Base-by-base conservation (phyloP, 1,140 invertebrate genomes). In the Pseudomyrmex pallidus region DNA sequence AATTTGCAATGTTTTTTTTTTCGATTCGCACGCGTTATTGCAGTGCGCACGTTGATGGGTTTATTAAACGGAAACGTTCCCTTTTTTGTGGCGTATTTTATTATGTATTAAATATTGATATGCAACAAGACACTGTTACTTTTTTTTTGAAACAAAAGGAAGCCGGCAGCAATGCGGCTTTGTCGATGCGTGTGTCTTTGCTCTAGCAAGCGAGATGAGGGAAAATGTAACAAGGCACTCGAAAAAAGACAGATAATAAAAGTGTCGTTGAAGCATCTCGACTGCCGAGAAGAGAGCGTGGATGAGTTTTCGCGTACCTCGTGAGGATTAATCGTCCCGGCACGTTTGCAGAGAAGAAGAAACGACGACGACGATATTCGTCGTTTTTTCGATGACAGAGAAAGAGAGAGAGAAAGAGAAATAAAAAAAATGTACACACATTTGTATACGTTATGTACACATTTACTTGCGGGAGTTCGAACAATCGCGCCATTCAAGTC, bases 211-310 rank as follows among this genome's bases (percentile, higher is more conserved):
- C 48, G 46, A 8, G 5, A 66, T 13, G 17, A 46, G 10, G 35
- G 17, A 17, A 44, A 25, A 57, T 48, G 9, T 77, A 63, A 78
- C 54, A 35, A 78, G 35, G 44, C 44, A 1, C 35, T 35, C 9
- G 17, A 78, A n/a, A 12, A 52, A 17, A 77, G 13, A 15, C 52
- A 78, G 48, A 48, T 48, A 44, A 57, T 78, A 70, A 78, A 57
- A 78, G 35, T 56, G 9, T 78, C 64, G 9, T 68, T 66, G 17
- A 68, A 78, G 17, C 35, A n/a, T 77, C 59, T 77, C 50, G 63
- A 57, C 20, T 22, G 35, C 44, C 35, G 57, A 57, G 64, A 78
- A 20, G 5, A 54, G 13, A 15, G 13, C 25, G 63, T 68, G 52
- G 52, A 77, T 9, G 74, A 68, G 63, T n/a, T 68, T 52, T 78